phyloP scores from a whole-genome alignment of 2,797 vertebrate genomes.

The Sphaeramia orbicularis region DNA sequence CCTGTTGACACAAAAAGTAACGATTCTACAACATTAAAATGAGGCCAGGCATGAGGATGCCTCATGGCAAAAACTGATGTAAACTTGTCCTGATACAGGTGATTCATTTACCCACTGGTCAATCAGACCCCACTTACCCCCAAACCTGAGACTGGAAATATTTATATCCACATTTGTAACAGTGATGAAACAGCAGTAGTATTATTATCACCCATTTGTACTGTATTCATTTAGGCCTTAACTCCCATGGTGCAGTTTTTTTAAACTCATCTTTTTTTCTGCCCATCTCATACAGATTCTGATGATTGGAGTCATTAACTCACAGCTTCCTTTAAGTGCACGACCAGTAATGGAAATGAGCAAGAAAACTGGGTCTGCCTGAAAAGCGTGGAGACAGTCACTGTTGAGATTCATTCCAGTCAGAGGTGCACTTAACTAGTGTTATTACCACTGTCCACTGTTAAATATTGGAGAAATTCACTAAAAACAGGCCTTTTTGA shows the following conservation, averaged over 20 bases:
- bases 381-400: constrained; percentile 43
- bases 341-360: constrained; percentile 55
- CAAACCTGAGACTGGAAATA: no score
- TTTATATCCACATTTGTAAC: no score
- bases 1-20: no score
- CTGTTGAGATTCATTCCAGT: constrained; percentile 33
- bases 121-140: no score
- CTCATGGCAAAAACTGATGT: no score
- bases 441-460: constrained; percentile 26
- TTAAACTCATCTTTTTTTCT: constrained; percentile 35
- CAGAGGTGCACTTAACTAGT: constrained; percentile 21
- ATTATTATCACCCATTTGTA: constrained; percentile 33
- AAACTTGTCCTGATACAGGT: no score
- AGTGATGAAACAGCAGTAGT: constrained; percentile 19
- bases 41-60: no score
- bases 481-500: neutral
- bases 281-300: constrained; percentile 62
- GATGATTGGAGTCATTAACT: constrained; percentile 73
- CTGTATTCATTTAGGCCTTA: constrained; percentile 44
- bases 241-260: constrained; percentile 54
- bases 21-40: no score
- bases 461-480: constrained; percentile 5
- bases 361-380: constrained; percentile 48
- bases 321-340: constrained; percentile 45
- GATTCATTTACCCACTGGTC: no score